Evolutionary conservation across 2,888 invertebrate species (phyloP).

Genomic region (Drosophila anceps): DNA sequence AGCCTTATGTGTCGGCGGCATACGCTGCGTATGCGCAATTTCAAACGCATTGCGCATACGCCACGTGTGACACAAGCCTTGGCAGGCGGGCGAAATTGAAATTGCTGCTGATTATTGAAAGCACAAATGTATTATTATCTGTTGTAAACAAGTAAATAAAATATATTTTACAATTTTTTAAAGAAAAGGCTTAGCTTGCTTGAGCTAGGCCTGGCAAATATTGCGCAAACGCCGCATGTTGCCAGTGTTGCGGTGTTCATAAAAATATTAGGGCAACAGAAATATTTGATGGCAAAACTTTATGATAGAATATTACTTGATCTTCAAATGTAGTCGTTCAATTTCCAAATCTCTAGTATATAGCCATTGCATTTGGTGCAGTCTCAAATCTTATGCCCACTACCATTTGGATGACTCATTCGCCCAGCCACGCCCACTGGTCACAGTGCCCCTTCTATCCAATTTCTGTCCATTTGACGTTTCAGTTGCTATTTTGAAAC

Average conservation of each 20-base stretch:
- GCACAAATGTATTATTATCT: neutral
- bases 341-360: too few relatives aligned
- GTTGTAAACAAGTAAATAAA: neutral
- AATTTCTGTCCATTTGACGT: conserved; percentile 41
- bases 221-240: conserved; percentile 55
- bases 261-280: too few relatives aligned
- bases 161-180: neutral
- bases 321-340: neutral
- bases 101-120: neutral
- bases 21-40: conserved; percentile 70
- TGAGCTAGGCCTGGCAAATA: neutral
- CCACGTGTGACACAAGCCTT: conserved; percentile 7
- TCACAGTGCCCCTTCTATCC: conserved; percentile 16
- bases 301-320: neutral
- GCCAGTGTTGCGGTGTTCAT: too few relatives aligned
- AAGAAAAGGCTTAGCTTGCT: neutral
- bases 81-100: neutral
- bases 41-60: conserved; percentile 57
- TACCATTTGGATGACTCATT: conserved; percentile 23
- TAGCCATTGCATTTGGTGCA: neutral
- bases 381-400: neutral
- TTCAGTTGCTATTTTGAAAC: conserved; percentile 50
- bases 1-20: conserved; percentile 35
- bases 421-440: neutral
- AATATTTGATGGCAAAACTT: too few relatives aligned